A percentile compares a stretch with the other conserved stretches of the same genome.
Evolutionary conservation across 2,113 vertebrate genomes (phyloP).

Genomic region (Progne subis): DNA sequence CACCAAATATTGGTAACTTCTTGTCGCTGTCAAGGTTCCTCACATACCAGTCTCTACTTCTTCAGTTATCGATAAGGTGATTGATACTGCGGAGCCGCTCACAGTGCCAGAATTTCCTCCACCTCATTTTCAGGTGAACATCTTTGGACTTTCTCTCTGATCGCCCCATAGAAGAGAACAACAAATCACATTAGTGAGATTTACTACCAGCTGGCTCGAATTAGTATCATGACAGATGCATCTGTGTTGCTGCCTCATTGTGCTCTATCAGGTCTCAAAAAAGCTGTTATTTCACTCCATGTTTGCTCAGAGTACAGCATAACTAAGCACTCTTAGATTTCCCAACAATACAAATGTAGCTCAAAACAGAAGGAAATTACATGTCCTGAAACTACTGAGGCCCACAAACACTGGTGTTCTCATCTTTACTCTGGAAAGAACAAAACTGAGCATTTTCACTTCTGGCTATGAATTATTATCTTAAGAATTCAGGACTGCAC

Average conservation of each 20-base stretch:
- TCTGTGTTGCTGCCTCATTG: not conserved
- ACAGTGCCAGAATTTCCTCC: not conserved
- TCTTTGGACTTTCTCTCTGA: not conserved
- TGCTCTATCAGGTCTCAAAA: not conserved
- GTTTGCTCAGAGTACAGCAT: fast-evolving
- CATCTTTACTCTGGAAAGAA: not conserved
- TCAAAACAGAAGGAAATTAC: not conserved
- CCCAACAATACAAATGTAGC: not conserved
- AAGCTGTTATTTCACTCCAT: not conserved
- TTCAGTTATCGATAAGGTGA: fast-evolving
- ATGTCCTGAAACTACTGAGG: not conserved
- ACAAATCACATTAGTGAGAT: not conserved
- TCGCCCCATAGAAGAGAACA: not conserved
- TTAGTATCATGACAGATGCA: not conserved
- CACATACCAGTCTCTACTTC: not conserved
- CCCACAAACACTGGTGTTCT: not conserved
- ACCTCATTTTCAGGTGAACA: not conserved
- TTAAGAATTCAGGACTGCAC: not conserved
- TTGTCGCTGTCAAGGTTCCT: not conserved
- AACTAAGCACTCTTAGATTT: not conserved
- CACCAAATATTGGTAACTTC: not conserved
- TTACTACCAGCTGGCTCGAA: not conserved
- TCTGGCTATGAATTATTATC: not conserved
- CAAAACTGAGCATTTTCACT: not conserved
- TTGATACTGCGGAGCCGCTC: not conserved